These are phyloP conservation scores for Quadroppia sp. DNA, from an alignment of 2,888 invertebrate genomes.

Conservation along the genomic window DNA sequence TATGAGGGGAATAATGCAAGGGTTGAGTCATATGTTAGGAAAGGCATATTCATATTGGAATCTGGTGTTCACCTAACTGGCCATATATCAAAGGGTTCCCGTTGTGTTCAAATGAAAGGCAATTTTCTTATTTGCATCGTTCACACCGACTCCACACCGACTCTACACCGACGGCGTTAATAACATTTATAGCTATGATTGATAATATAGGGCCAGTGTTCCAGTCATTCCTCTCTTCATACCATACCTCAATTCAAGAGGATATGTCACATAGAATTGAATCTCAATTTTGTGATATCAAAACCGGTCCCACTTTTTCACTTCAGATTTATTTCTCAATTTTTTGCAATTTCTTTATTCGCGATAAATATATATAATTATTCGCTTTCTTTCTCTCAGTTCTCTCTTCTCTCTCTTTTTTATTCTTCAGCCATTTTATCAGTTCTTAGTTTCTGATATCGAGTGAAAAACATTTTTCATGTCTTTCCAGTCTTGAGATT, in stretches of 20 bases:
- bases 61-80: neutral
- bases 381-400: neutral
- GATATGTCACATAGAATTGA: constrained; percentile 28
- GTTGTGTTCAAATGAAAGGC: constrained; percentile 5
- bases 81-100: constrained; percentile 27
- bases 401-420: constrained; percentile 4
- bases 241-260: constrained; percentile 2
- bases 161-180: constrained; percentile 15
- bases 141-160: neutral
- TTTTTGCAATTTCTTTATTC: constrained; percentile 20
- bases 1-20: neutral
- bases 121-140: constrained; percentile 10
- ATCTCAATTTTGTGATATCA: neutral
- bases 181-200: constrained; percentile 20
- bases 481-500: neutral
- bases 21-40: neutral
- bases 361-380: constrained; percentile 33
- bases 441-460: constrained; percentile 6
- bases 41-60: neutral
- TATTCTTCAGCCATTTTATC: constrained; percentile 32
- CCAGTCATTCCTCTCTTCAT: neutral
- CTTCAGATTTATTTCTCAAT: neutral
- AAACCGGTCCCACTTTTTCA: constrained; percentile 30
- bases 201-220: constrained; percentile 34
- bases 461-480: constrained; percentile 9